Evolutionary conservation across 2,888 invertebrate genomes (phyloP), one percentile per base, ranked within the genome.

Genomic region (Aelia acuminata): DNA sequence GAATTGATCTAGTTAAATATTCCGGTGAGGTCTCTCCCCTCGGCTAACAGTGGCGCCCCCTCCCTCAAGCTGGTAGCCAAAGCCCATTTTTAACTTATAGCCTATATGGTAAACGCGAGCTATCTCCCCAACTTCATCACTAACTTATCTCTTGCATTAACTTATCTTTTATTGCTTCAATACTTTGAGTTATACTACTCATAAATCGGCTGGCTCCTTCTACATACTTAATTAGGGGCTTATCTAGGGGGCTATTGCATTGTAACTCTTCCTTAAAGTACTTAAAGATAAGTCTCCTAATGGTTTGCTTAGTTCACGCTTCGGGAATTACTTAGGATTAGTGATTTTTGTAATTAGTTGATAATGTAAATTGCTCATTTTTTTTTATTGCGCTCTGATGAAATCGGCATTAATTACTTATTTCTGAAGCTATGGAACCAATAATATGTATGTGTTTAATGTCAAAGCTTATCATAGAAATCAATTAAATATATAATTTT

Each of bases 101-200:
- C 63, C 63, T 31, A 70, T 70, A n/a, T n/a, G n/a, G n/a, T n/a
- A 70, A 70, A 70, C 35, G 63, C 18, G 18, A 70, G 63, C 63
- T 70, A 31, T 70, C 63, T 35, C 3, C 3, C 63, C 63, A 31
- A 70, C 63, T 70, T 70, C 18, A 70, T 70, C 63, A 70, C 35
- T 70, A 70, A 35, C 7, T 70, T 70, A 70, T 70, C 63, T 70
- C 35, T 70, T 70, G n/a, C 63, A 70, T 20, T 70, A 70, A 35
- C 7, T 70, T 70, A 70, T 70, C 63, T 70, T 70, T 70, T 70
- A 70, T 70, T 70, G 63, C 63, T 70, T 70, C 63, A 70, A 70
- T 70, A 35, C 18, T 70, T 8, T 70, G 63, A 70, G 31, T 70
- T 70, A 70, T 35, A 35, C 1, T 70, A 5, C 31, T 18, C 35